Evolutionary conservation across 2,113 vertebrate species (phyloP).

Genomic region (Indicator maculatus): DNA sequence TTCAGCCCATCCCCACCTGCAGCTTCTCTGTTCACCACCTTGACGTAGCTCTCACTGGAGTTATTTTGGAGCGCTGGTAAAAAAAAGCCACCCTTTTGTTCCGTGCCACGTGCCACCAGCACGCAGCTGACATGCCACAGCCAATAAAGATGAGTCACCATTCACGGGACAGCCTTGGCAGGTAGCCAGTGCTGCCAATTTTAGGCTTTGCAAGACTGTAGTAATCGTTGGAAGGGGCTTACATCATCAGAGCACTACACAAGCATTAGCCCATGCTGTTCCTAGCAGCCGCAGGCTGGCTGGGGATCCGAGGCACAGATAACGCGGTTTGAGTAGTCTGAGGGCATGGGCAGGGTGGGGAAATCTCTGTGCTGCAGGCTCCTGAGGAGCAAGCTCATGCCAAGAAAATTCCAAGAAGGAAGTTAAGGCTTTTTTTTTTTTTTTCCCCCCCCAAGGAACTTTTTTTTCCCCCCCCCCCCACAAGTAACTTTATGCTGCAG

Average conservation of each 20-base stretch:
- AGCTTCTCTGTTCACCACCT: not conserved
- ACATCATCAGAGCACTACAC: slow-evolving; percentile 50
- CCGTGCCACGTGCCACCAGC: not conserved
- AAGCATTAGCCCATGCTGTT: not conserved
- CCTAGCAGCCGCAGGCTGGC: not conserved
- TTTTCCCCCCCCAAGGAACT: too few species aligned
- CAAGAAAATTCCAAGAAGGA: not conserved
- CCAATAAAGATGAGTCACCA: slow-evolving; percentile 44
- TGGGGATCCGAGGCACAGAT: slow-evolving; percentile 6
- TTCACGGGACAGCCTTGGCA: slow-evolving; percentile 45
- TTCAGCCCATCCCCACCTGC: slow-evolving; percentile 36
- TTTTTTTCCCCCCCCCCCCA: too few species aligned
- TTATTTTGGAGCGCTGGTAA: not conserved
- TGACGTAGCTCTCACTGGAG: not conserved
- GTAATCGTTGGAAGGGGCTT: not conserved
- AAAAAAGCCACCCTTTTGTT: slow-evolving; percentile 10
- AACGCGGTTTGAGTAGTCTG: not conserved
- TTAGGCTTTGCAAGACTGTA: slow-evolving; percentile 42
- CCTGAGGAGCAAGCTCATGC: not conserved
- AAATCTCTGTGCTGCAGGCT: too few species aligned
- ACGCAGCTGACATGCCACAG: slow-evolving; percentile 1
- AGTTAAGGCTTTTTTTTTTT: not conserved
- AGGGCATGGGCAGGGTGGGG: too few species aligned
- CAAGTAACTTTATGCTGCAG: not conserved
- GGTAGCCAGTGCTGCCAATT: slow-evolving; percentile 28